Conservation (phyloP, 2,888 invertebrate species). For the Byasa hedistus region DNA sequence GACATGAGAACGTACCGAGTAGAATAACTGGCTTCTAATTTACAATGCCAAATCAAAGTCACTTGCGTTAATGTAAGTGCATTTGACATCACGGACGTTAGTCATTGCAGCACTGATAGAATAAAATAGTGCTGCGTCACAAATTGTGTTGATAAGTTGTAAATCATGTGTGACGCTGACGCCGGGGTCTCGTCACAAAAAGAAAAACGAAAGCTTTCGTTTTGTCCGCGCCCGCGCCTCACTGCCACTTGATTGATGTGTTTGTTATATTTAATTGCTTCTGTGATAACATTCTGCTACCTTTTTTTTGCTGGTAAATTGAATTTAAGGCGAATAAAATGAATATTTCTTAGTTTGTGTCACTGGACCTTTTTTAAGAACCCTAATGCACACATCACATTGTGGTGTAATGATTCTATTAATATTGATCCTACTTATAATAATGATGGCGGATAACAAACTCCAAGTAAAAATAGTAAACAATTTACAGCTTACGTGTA, state of each 20-base stretch:
- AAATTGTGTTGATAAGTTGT: conserved; percentile 38
- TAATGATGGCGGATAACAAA: too few species aligned
- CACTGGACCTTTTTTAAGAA: too few species aligned
- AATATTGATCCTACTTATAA: too few species aligned
- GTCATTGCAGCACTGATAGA: conserved; percentile 24
- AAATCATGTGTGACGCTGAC: conserved; percentile 34
- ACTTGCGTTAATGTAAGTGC: conserved; percentile 25
- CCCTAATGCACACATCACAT: too few species aligned
- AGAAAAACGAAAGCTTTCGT: conserved; percentile 50
- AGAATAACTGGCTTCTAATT: conserved; percentile 14
- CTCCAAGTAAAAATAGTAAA: too few species aligned
- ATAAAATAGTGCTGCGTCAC: conserved; percentile 33
- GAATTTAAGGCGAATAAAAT: not conserved
- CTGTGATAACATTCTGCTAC: conserved; percentile 44
- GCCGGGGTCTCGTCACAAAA: conserved; percentile 41
- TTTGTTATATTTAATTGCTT: conserved; percentile 51
- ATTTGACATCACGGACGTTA: conserved; percentile 21
- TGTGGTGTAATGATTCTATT: too few species aligned
- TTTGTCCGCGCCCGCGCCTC: conserved; percentile 35
- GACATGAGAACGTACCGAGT: not conserved
- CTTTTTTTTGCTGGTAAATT: conserved; percentile 28
- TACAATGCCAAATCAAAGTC: conserved; percentile 25
- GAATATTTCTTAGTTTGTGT: not conserved
- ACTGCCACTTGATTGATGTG: conserved; percentile 50
- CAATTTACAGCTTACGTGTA: too few species aligned